A percentile compares a stretch with the other conserved stretches of the same genome.
phyloP scores from a whole-genome alignment of 30 jellyfish, hydroid and myxozoan genomes.

The Turritopsis dohrnii region DNA sequence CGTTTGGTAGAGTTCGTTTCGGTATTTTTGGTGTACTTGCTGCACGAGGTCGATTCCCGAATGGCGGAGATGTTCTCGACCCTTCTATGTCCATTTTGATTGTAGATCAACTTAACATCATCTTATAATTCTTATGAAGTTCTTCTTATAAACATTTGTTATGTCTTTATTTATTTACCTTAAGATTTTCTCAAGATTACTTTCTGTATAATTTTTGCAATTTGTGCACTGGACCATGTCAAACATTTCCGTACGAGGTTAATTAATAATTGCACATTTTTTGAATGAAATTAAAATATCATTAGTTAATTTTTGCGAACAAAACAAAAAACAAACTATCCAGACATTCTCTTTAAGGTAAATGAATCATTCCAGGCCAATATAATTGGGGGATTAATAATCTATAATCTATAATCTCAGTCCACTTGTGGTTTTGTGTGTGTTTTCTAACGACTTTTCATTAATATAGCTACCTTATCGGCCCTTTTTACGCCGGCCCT shows the following conservation, averaged over 20 bases:
- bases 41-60: conserved; percentile 58
- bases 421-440: too few species aligned
- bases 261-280: not conserved
- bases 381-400: too few species aligned
- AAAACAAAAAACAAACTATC: too few species aligned
- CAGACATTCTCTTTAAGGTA: not conserved
- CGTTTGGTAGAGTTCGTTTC: conserved; percentile 40
- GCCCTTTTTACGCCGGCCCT: too few species aligned
- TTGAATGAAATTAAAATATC: not conserved
- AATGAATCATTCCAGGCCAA: too few species aligned
- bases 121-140: not conserved
- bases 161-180: too few species aligned
- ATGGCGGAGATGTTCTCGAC: conserved; percentile 26
- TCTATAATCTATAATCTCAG: too few species aligned
- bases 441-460: too few species aligned
- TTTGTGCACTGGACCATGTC: not conserved
- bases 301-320: too few species aligned
- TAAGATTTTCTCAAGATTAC: not conserved
- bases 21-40: conserved; percentile 79
- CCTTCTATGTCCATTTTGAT: not conserved
- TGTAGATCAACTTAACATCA: not conserved
- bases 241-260: not conserved
- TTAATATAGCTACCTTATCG: too few species aligned
- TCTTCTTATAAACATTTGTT: not conserved
- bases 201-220: not conserved